Base-by-base conservation (phyloP, 64 coral and sea anemone genomes). In the Stylophora pistillata region DNA sequence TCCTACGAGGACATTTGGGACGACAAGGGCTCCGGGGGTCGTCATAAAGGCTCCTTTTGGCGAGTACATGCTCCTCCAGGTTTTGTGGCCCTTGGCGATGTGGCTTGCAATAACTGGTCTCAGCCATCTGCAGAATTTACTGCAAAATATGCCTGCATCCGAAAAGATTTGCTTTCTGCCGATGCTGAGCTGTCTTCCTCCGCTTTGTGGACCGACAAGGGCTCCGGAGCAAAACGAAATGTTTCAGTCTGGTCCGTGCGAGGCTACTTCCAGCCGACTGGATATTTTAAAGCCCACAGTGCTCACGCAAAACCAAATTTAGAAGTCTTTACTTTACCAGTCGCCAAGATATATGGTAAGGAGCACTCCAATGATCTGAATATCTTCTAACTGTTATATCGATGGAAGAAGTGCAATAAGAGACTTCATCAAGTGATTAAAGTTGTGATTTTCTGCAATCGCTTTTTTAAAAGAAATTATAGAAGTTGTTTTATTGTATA, bases 71-170 rank as follows among this genome's bases (percentile, higher is more conserved):
- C 76, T 12, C 76, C 76, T 57, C 13, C 25, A 11, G 76, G 76
- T 1, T 78, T 57, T 20, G 55, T 57, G 9, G 76, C 76, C 25
- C 53, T 78, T 23, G 55, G 76, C 5, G 76, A 78, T 58, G 76
- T 78, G 53, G 76, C 76, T 27, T 78, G 53, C 57, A 13, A 28
- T 17, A 55, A 55, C 23, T 57, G 30, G 10, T 11, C 56, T 58
- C 53, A 21, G 13, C 76, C 76, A 29, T 0, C 76, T 0, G 0
- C 11, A 23, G 9, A 56, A 4, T 78, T 78, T 31, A 78, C 76
- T 4, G 55, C 53, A 2, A 78, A 78, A 15, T 78, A 78, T 26
- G 76, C 76, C 76, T 78, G 76, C 54, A 78, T 78, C 25, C 53
- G 55, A 58, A 25, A 26, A 16, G 76, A 78, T 14, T 58, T 78